Evolutionary conservation across 2,888 invertebrate species (phyloP), one percentile per base, ranked within the genome.

Genomic region (Dichetophora obliterata): DNA sequence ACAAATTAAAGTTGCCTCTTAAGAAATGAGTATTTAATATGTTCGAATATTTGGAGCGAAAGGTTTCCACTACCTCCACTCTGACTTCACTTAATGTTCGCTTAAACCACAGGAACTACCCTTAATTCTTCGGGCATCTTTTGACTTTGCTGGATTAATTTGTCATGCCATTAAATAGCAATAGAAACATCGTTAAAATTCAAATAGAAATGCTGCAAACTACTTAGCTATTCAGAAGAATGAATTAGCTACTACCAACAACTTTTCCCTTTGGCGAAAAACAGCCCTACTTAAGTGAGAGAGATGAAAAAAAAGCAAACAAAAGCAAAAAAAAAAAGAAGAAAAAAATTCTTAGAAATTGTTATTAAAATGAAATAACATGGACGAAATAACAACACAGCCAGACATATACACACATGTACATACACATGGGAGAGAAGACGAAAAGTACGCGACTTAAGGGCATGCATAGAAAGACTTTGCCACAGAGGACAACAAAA

Each of bases 151-250:
- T 19, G 43, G 24, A 57, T 77, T 75, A 37, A 72, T 77, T 77
- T 77, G 70, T 65, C 75, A 71, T 71, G 71, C 63, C 77, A 77
- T 75, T 77, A 77, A 77, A 71, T 75, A 31, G 57, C 66, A 77
- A 77, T 75, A 75, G 72, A 71, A 77, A 22, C 24, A 57, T 77
- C 71, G 71, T 77, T 77, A 70, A 57, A 52, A 77, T 75, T 63
- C 66, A 37, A 65, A 70, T 74, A 59, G 31, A 73, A 63, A 61
- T 75, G 34, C 43, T 19, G 73, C 68, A 70, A 54, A 74, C 57
- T 68, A 76, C 50, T 50, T 34, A 37, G 50, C 66, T 5, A 65
- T 19, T 24, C 22, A 72, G 37, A 50, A 50, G 19, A 48, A 48
- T 52, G 54, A 31, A 43, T 14, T 43, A 43, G 14, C 43, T 43